Base-by-base conservation (phyloP, 1,140 invertebrate genomes). In the Teleogryllus occipitalis region DNA sequence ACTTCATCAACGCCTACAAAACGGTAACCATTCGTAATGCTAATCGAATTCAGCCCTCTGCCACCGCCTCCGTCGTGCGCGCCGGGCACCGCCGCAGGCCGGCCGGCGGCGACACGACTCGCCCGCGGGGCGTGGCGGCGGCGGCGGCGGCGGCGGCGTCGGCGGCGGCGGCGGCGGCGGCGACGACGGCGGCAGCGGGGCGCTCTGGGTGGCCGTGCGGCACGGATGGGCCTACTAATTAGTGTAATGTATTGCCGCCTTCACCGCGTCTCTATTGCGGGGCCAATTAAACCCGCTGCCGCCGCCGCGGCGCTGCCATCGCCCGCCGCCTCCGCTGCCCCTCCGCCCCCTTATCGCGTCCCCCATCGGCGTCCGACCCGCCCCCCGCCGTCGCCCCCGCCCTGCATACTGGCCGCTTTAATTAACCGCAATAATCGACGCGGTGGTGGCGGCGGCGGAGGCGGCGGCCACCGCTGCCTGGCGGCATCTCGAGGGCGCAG, bases 221-320 rank as follows among this genome's bases (percentile, higher is more conserved):
- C 86, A 86, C 87, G 86, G 86, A 87, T 87, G 85, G 85, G 86
- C 85, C 86, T 85, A 87, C 86, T 85, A 85, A 86, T 83, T 85
- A 85, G 84, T 85, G 85, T 85, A 84, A 86, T 86, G 87, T 86
- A 86, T 85, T 86, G 83, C 85, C 83, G 85, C 81, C 85, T 86
- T 84, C 86, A 86, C 86, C 85, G 86, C 86, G 86, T 86, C 86
- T 86, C 86, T 86, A 84, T 87, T 84, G 85, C 85, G 83, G 82
- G 82, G 81, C 82, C 81, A 82, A 82, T 81, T 83, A 82, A 80
- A 83, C 82, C 82, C 82, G 82, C 83, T 81, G 74, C 75, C 81
- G 78, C 83, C 81, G 80, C 80, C 81, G 80, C 82, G 82, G 80
- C 80, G 82, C 82, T 48, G 39, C 82, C 74, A 74, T 79, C 78